Percentiles rank a stretch among this genome's conserved stretches.
Evolutionary conservation across 2,113 vertebrate genomes (phyloP).

Genomic region (Pleuronectes platessa): DNA sequence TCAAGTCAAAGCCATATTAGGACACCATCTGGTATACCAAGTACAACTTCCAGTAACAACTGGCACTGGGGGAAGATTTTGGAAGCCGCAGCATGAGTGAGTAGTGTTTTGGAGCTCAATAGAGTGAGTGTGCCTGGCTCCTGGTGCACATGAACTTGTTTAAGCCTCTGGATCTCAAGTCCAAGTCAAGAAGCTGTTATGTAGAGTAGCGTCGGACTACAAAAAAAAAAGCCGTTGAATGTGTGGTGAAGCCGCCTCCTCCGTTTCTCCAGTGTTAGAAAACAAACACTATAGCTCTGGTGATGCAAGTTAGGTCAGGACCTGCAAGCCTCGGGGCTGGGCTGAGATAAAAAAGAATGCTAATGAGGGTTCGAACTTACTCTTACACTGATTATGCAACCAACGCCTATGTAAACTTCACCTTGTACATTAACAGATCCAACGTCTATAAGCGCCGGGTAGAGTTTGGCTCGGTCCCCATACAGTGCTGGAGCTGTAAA

Average conservation of each 20-base stretch:
- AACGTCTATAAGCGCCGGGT: slow-evolving; percentile 23
- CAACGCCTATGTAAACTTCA: slow-evolving; percentile 40
- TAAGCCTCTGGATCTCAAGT: slow-evolving; percentile 44
- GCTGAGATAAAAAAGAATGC: slow-evolving; percentile 41
- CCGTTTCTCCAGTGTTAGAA: slow-evolving; percentile 7
- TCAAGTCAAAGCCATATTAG: slow-evolving; percentile 52
- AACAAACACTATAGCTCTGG: slow-evolving; percentile 5
- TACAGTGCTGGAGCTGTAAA: slow-evolving; percentile 32
- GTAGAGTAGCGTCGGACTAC: slow-evolving; percentile 31
- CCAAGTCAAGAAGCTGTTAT: slow-evolving; percentile 41
- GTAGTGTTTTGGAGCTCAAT: slow-evolving; percentile 39
- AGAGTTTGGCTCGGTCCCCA: not conserved
- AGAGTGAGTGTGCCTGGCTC: slow-evolving; percentile 11
- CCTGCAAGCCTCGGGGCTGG: not conserved
- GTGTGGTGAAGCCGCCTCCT: slow-evolving; percentile 7
- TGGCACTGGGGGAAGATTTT: slow-evolving; percentile 34
- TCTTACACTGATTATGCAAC: slow-evolving; percentile 51
- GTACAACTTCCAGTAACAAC: slow-evolving; percentile 61
- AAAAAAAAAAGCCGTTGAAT: slow-evolving; percentile 23
- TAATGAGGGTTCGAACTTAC: slow-evolving; percentile 33
- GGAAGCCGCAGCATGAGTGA: slow-evolving; percentile 40
- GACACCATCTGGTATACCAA: slow-evolving; percentile 50
- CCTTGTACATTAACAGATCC: slow-evolving; percentile 22
- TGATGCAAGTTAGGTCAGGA: slow-evolving; percentile 25
- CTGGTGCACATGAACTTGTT: slow-evolving; percentile 52